These are phyloP conservation scores for Solea senegalensis DNA, from an alignment of 2,113 vertebrate species.

Conservation along the genomic window DNA sequence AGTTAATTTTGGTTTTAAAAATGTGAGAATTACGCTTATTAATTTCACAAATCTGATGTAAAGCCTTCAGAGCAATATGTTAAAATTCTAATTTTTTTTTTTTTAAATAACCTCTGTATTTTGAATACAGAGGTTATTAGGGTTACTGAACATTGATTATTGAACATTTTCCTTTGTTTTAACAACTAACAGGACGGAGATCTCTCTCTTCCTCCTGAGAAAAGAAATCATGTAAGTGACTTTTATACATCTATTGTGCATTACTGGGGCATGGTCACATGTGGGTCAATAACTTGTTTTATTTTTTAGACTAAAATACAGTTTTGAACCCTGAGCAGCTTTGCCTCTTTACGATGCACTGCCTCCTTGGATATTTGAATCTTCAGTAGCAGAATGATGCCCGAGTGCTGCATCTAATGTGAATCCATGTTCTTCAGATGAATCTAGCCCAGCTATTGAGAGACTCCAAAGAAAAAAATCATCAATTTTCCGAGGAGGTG, in stretches of 20 bases:
- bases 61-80: too few species aligned
- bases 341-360: background rate
- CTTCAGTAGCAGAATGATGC: too few species aligned
- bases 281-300: background rate
- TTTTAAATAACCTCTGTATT: too few species aligned
- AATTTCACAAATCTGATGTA: too few species aligned
- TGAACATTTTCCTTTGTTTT: background rate
- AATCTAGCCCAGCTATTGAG: slow-evolving; percentile 92
- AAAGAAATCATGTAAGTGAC: slow-evolving; percentile 90
- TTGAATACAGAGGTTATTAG: background rate
- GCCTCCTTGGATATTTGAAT: background rate
- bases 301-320: too few species aligned
- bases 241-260: background rate
- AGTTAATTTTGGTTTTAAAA: too few species aligned
- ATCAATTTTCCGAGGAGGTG: slow-evolving; percentile 89
- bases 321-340: background rate
- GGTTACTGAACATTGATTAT: background rate
- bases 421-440: slow-evolving; percentile 78
- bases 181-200: slow-evolving; percentile 90
- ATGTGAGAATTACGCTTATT: too few species aligned
- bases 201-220: slow-evolving; percentile 93
- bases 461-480: slow-evolving; percentile 89
- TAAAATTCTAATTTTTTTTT: too few species aligned
- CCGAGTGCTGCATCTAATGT: background rate
- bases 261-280: background rate